phyloP scores from a whole-genome alignment of 2,888 invertebrate genomes.

The Nineta flava region DNA sequence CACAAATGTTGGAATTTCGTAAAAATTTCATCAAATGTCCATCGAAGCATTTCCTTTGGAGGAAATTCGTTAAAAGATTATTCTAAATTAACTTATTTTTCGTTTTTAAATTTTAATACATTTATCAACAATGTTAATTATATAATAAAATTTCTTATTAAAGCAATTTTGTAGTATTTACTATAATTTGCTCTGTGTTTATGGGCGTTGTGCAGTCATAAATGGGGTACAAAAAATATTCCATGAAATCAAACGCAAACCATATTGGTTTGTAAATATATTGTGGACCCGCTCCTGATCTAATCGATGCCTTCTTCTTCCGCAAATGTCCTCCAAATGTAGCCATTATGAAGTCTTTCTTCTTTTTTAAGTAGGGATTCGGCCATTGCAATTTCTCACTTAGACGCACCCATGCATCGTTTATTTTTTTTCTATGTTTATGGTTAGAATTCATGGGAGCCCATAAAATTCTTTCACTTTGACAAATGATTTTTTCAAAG shows the following conservation, averaged over 20 bases:
- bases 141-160: too few species aligned
- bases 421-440: background rate
- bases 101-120: too few species aligned
- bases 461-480: background rate
- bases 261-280: conserved; percentile 12
- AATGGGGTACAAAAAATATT: conserved; percentile 9
- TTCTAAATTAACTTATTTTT: too few species aligned
- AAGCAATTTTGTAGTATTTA: too few species aligned
- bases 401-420: conserved; percentile 6
- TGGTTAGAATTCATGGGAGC: background rate
- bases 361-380: conserved; percentile 10
- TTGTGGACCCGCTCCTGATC: conserved; percentile 9
- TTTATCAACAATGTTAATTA: too few species aligned
- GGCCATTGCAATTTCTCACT: background rate
- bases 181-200: conserved; percentile 7
- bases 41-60: too few species aligned
- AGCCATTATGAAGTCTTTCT: conserved; percentile 13
- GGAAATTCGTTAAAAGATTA: too few species aligned
- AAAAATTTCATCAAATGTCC: too few species aligned
- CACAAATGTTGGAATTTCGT: too few species aligned
- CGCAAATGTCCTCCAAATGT: conserved; percentile 9
- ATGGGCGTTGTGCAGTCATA: conserved; percentile 3
- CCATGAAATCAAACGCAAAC: conserved; percentile 13
- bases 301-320: conserved; percentile 10
- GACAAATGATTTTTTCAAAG: too few species aligned